A percentile compares a stretch with the other conserved stretches of the same genome.
These are phyloP conservation scores for Steinernema hermaphroditum DNA, from an alignment of 2,888 invertebrate species.

Conservation along the genomic window DNA sequence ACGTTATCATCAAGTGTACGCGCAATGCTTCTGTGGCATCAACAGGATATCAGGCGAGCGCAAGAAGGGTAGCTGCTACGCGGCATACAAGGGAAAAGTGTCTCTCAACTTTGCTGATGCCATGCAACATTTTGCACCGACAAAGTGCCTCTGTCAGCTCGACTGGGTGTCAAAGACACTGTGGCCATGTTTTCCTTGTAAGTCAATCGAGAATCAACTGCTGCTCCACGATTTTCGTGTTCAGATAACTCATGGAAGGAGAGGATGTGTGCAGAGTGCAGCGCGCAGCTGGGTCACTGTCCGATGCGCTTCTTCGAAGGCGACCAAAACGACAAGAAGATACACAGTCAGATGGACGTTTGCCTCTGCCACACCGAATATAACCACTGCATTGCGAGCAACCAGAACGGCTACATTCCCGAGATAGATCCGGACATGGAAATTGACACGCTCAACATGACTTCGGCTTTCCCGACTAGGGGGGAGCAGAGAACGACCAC, in stretches of 20 bases:
- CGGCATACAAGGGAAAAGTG: slow-evolving; percentile 50
- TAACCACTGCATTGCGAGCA: slow-evolving; percentile 63
- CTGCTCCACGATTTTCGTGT: neutral
- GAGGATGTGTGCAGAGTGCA: slow-evolving; percentile 61
- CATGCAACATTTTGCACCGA: slow-evolving; percentile 52
- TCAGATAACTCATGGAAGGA: slow-evolving; percentile 65
- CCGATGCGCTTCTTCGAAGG: slow-evolving; percentile 63
- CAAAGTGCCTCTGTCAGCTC: slow-evolving; percentile 61
- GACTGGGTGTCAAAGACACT: slow-evolving; percentile 60
- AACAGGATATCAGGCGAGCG: slow-evolving; percentile 59
- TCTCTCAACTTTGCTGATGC: slow-evolving; percentile 36
- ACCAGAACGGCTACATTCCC: slow-evolving; percentile 62
- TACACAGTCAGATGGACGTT: slow-evolving; percentile 51
- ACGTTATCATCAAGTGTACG: slow-evolving; percentile 57
- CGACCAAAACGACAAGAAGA: slow-evolving; percentile 46
- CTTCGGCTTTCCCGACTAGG: slow-evolving; percentile 35
- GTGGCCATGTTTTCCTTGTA: slow-evolving; percentile 66
- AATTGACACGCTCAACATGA: slow-evolving; percentile 49
- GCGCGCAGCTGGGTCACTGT: slow-evolving; percentile 61
- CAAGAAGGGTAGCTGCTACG: slow-evolving; percentile 59
- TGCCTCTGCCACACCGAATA: slow-evolving; percentile 64
- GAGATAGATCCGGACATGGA: slow-evolving; percentile 62
- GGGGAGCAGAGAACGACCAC: slow-evolving; percentile 39
- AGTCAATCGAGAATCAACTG: slow-evolving; percentile 32
- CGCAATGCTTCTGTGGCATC: slow-evolving; percentile 64